Conservation (phyloP, 2,888 invertebrate species). For the Calliopum simillimum region DNA sequence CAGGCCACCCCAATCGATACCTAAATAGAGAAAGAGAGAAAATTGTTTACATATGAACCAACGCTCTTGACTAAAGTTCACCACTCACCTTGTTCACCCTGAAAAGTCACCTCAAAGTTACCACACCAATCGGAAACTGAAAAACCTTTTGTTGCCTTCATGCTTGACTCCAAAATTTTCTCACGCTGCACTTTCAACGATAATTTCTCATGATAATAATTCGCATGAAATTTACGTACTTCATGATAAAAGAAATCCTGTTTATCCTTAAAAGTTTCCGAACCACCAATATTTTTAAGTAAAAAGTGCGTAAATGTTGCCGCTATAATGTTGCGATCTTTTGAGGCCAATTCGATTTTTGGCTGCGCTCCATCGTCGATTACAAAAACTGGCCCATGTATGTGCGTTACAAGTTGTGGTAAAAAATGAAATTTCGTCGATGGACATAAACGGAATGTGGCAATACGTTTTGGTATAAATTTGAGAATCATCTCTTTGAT, state of each 20-base stretch:
- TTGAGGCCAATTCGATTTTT: slow-evolving; percentile 82
- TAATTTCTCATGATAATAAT: slow-evolving; percentile 88
- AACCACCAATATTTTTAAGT: slow-evolving; percentile 93
- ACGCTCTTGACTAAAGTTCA: neutral
- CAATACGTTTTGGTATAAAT: slow-evolving; percentile 91
- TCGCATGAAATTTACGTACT: slow-evolving; percentile 86
- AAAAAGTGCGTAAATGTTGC: slow-evolving; percentile 93
- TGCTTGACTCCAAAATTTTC: slow-evolving; percentile 83
- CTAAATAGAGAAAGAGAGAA: slow-evolving; percentile 69
- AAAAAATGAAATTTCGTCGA: slow-evolving; percentile 88
- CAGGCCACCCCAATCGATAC: slow-evolving; percentile 94
- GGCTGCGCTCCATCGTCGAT: slow-evolving; percentile 94
- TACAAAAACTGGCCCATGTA: slow-evolving; percentile 76
- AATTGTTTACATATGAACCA: neutral
- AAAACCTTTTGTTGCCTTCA: slow-evolving; percentile 89
- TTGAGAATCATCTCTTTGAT: slow-evolving; percentile 93
- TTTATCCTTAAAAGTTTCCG: slow-evolving; percentile 91
- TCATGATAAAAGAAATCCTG: slow-evolving; percentile 85
- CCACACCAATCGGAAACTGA: slow-evolving; percentile 92
- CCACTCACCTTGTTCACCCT: slow-evolving; percentile 89
- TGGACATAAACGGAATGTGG: slow-evolving; percentile 91
- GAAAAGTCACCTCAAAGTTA: slow-evolving; percentile 92
- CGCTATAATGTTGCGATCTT: slow-evolving; percentile 90
- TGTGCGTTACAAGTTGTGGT: slow-evolving; percentile 64
- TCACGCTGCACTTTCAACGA: slow-evolving; percentile 84